Evolutionary conservation across 2,113 vertebrate genomes (phyloP).

Genomic region (Platanista minor): DNA sequence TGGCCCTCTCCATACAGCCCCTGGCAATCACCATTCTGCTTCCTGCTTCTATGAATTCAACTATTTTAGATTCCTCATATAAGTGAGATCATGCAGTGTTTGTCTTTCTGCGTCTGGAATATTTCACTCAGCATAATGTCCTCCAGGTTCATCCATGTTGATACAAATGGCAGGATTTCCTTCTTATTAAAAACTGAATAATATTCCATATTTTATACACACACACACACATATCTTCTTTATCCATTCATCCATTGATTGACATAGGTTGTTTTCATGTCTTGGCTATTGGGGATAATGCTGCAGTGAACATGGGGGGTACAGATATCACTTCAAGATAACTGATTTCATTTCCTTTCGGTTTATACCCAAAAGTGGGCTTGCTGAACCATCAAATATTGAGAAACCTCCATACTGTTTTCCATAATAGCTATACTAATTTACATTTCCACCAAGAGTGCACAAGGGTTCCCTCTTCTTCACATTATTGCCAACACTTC

Average conservation of each 20-base stretch:
- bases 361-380: neutral
- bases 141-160: neutral
- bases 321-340: neutral
- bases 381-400: neutral
- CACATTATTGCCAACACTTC: neutral
- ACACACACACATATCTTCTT: neutral
- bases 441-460: neutral
- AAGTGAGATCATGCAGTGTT: neutral
- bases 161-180: neutral
- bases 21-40: neutral
- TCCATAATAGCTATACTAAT: neutral
- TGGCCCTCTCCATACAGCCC: neutral
- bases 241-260: neutral
- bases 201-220: neutral
- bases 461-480: neutral
- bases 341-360: neutral
- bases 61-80: neutral
- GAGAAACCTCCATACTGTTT: neutral
- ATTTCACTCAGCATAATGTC: neutral
- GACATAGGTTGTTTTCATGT: neutral
- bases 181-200: neutral
- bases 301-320: neutral
- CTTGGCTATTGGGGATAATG: neutral
- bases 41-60: neutral
- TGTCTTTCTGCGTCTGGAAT: neutral